These are phyloP conservation scores for Staurois parvus DNA, from an alignment of 2,797 vertebrate genomes.

Conservation along the genomic window DNA sequence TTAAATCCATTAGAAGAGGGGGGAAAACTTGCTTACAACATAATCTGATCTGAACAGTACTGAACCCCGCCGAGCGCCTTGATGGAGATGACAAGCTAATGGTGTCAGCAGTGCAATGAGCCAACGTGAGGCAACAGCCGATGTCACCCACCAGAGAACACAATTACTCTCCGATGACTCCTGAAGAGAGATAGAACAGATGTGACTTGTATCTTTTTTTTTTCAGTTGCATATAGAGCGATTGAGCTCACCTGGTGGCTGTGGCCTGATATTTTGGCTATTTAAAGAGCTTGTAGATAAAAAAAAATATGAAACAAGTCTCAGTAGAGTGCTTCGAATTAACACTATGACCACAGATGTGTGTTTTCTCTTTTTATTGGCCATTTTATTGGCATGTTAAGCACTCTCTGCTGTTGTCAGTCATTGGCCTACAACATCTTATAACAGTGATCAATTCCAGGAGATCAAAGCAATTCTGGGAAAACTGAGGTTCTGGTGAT, in stretches of 20 bases:
- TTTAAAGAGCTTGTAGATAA: conserved; percentile 12
- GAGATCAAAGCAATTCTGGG: no score
- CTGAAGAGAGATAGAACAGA: conserved; percentile 55
- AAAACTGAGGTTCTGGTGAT: no score
- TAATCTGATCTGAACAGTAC: conserved; percentile 40
- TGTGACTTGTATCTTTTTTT: conserved; percentile 40
- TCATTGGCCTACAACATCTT: no score
- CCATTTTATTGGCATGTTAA: no score
- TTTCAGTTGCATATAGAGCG: conserved; percentile 18
- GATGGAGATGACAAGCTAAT: conserved; percentile 52
- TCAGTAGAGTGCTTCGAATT: no score
- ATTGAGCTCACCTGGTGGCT: conserved; percentile 45
- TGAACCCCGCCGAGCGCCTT: conserved; percentile 42
- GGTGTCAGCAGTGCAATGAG: conserved; percentile 54
- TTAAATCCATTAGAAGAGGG: conserved; percentile 46
- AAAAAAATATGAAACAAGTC: background rate
- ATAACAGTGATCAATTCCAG: no score
- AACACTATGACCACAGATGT: no score
- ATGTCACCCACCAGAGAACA: conserved; percentile 53
- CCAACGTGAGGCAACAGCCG: conserved; percentile 37
- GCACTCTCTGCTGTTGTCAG: no score
- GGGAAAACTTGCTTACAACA: conserved; percentile 60
- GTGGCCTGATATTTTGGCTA: conserved; percentile 43
- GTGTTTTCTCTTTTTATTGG: no score
- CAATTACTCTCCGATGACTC: conserved; percentile 17